phyloP scores from a whole-genome alignment of 2,888 invertebrate species.

The Eupithecia pulchellata region DNA sequence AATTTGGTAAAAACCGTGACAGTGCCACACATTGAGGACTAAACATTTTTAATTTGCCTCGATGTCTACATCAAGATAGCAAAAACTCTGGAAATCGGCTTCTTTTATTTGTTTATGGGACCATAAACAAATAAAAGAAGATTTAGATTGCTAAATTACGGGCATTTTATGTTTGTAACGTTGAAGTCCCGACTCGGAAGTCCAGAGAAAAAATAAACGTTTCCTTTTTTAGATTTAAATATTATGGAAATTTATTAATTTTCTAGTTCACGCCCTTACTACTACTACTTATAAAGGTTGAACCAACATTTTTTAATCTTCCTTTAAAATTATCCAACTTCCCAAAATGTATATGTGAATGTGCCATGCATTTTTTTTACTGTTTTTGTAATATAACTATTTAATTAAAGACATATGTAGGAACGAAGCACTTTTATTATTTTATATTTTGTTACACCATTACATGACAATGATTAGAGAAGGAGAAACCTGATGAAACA shows the following conservation, averaged over 20 bases:
- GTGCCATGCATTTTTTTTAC: no score
- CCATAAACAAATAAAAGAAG: no score
- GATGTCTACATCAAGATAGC: conserved; percentile 67
- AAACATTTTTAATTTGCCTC: conserved; percentile 67
- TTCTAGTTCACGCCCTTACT: background rate
- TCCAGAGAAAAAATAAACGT: background rate
- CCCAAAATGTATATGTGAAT: no score
- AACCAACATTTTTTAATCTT: no score
- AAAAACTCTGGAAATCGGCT: conserved; percentile 70
- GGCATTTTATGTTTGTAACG: conserved; percentile 68
- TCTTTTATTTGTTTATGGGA: conserved; percentile 77
- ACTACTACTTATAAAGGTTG: no score
- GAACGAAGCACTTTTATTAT: no score
- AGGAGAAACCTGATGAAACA: no score
- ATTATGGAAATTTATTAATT: background rate
- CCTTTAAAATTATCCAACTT: no score
- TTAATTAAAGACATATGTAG: no score
- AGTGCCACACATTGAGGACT: conserved; percentile 43
- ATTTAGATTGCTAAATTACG: conserved; percentile 79
- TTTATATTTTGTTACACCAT: no score
- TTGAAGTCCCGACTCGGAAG: conserved; percentile 37
- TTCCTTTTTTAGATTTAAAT: background rate
- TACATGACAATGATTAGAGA: no score
- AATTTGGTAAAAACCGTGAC: conserved; percentile 17
- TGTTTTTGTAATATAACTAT: no score